A percentile compares a stretch with the other conserved stretches of the same genome.
Conservation (phyloP, 2,113 vertebrate species). For the Pelobates fuscus region DNA sequence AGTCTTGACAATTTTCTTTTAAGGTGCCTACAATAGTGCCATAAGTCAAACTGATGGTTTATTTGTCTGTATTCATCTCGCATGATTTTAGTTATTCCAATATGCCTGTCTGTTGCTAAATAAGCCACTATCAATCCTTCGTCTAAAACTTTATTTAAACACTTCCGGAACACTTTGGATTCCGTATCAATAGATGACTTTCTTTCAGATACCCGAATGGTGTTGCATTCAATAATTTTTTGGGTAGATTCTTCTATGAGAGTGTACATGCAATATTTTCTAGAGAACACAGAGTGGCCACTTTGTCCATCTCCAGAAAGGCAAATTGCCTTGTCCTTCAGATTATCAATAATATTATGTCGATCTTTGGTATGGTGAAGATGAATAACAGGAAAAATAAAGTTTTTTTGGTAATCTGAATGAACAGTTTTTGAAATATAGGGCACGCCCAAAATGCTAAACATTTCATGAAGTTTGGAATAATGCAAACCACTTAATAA, state of each 20-base stretch:
- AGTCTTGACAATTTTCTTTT: not conserved
- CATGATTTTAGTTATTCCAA: not conserved
- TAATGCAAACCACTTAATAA: not conserved
- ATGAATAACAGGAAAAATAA: not conserved
- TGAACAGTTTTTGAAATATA: not conserved
- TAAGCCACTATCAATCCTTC: not conserved
- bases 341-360: not conserved
- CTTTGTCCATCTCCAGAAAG: not conserved
- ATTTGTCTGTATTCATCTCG: not conserved
- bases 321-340: not conserved
- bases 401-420: not conserved
- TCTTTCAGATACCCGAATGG: not conserved
- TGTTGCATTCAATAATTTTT: not conserved
- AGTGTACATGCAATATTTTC: slow-evolving; percentile 2
- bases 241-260: not conserved
- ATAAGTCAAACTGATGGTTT: not conserved
- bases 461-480: not conserved
- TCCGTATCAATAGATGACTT: not conserved
- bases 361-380: too few species aligned
- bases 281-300: not conserved
- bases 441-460: not conserved
- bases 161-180: not conserved
- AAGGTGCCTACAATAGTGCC: not conserved
- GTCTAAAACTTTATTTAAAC: not conserved
- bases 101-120: not conserved